Evolutionary conservation across 2,113 vertebrate genomes (phyloP).

Genomic region (Helogale parvula): DNA sequence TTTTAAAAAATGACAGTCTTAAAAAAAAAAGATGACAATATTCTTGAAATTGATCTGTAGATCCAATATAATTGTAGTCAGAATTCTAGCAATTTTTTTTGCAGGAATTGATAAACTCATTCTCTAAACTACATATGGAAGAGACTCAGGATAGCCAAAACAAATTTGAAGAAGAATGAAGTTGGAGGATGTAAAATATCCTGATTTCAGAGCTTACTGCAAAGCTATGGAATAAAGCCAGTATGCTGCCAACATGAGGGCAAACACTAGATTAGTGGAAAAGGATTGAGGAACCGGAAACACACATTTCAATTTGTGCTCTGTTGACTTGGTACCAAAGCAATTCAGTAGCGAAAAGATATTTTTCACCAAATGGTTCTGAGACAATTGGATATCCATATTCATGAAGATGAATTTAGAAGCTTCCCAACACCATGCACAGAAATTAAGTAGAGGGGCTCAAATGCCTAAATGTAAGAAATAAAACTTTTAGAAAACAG

Average conservation of each 20-base stretch:
- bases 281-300: neutral
- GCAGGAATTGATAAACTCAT: neutral
- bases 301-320: neutral
- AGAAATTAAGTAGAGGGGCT: neutral
- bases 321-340: neutral
- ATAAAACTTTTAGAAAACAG: neutral
- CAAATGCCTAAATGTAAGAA: neutral
- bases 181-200: neutral
- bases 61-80: neutral
- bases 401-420: neutral
- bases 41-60: neutral
- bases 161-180: neutral
- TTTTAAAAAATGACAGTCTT: no score
- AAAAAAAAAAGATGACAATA: neutral
- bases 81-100: neutral
- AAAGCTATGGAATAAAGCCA: neutral
- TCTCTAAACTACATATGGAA: neutral
- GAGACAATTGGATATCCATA: neutral
- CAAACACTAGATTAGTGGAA: neutral
- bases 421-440: neutral
- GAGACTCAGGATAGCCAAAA: neutral
- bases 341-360: neutral
- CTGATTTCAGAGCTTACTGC: neutral
- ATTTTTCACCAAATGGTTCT: neutral
- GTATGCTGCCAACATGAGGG: neutral